phyloP scores from a whole-genome alignment of 2,113 vertebrate genomes.

The Malaclemys terrapin region DNA sequence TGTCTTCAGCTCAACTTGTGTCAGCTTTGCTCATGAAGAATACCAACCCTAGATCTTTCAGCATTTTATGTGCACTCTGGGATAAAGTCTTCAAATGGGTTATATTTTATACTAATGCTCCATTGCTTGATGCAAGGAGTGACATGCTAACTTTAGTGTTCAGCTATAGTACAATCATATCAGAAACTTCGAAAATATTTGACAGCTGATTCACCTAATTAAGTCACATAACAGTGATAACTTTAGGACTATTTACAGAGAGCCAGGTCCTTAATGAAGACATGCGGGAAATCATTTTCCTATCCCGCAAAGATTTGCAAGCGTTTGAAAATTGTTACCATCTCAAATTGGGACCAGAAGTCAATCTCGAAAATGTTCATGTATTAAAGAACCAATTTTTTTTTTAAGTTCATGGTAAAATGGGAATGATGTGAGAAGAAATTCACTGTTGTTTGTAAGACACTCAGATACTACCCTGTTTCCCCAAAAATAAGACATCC shows the following conservation, averaged over 20 bases:
- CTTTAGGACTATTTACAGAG: neutral
- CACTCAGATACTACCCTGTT: neutral
- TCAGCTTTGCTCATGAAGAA: neutral
- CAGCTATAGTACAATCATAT: neutral
- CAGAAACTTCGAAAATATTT: neutral
- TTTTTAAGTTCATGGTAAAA: neutral
- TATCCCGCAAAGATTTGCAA: neutral
- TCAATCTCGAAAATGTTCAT: neutral
- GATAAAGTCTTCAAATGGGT: neutral
- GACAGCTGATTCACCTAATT: neutral
- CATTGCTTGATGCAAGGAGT: neutral
- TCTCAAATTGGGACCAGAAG: neutral
- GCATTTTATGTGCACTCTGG: neutral
- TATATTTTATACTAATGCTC: neutral
- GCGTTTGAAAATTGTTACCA: neutral
- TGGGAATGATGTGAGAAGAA: neutral
- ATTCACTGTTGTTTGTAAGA: neutral
- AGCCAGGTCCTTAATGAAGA: neutral
- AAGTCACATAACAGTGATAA: neutral
- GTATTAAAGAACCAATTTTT: neutral
- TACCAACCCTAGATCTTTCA: neutral
- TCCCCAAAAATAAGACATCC: no score
- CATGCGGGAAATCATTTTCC: neutral
- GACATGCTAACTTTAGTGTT: neutral
- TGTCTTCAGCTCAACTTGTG: neutral